Evolutionary conservation across 1,140 invertebrate genomes (phyloP).

Genomic region (Tetraneura akinire): DNA sequence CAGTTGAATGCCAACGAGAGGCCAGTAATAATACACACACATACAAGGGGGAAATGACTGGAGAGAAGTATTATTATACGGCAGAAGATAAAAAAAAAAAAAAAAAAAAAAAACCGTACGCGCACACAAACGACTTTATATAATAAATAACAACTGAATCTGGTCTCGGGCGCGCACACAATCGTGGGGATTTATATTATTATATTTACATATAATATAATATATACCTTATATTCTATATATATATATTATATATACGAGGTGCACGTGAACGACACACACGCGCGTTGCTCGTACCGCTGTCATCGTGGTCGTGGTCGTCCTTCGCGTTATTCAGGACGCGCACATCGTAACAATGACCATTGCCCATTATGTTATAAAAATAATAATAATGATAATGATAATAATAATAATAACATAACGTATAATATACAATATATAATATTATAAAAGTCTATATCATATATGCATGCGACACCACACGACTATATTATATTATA

Average conservation of each 20-base stretch:
- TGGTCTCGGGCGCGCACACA: conserved; percentile 31
- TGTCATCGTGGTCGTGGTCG: neutral
- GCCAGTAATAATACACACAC: no score
- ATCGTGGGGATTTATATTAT: conserved; percentile 47
- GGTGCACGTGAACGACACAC: conserved; percentile 44
- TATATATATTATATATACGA: no score
- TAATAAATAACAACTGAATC: conserved; percentile 52
- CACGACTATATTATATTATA: no score
- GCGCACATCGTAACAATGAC: neutral
- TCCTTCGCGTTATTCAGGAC: conserved; percentile 37
- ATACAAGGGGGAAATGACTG: conserved; percentile 47
- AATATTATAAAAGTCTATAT: no score
- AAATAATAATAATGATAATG: no score
- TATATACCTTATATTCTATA: no score
- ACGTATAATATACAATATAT: no score
- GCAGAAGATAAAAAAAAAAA: neutral
- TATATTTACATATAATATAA: conserved; percentile 51
- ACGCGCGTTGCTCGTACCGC: neutral
- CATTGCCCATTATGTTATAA: no score
- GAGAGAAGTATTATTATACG: conserved; percentile 3
- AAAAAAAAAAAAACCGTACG: conserved; percentile 23
- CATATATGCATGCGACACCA: no score
- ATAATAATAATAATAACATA: no score
- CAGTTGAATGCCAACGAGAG: conserved; percentile 50
- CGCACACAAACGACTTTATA: conserved; percentile 46